phyloP scores from a whole-genome alignment of 35 echinoderm and acorn worm genomes.

The Apostichopus japonicus region DNA sequence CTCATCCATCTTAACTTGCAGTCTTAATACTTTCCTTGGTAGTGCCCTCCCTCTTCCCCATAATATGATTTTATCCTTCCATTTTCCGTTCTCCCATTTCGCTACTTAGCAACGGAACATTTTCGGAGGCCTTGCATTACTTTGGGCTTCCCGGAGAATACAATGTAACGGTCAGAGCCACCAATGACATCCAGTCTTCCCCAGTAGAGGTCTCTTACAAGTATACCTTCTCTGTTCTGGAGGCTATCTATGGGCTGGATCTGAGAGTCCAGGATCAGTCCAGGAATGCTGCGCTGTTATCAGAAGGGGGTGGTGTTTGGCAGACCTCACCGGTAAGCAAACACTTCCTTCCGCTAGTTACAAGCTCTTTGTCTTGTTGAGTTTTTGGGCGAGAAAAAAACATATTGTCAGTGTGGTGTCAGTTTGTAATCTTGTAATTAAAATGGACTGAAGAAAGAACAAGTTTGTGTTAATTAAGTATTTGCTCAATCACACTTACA shows the following conservation, averaged over 20 bases:
- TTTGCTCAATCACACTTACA: no score
- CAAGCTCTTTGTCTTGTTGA: not conserved
- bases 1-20: no score
- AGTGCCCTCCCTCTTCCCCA: no score
- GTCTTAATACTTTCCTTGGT: no score
- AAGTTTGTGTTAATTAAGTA: no score
- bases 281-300: not conserved
- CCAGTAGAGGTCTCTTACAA: conserved; percentile 58
- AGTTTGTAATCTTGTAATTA: no score
- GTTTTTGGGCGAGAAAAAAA: no score
- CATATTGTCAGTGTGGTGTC: no score
- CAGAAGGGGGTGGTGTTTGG: not conserved
- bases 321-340: conserved; percentile 1
- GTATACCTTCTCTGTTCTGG: conserved; percentile 59
- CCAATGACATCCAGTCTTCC: conserved; percentile 69
- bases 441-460: no score
- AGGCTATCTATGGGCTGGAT: conserved; percentile 40
- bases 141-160: conserved; percentile 68
- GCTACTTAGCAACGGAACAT: conserved; percentile 1
- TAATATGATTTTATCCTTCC: no score
- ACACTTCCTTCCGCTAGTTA: not conserved
- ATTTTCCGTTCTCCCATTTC: not conserved
- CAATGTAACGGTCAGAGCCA: conserved; percentile 56
- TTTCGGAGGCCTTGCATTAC: conserved; percentile 56
- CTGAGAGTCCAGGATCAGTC: conserved; percentile 22